A percentile compares a stretch with the other conserved stretches of the same genome.
These are phyloP conservation scores for Strigamia crassipes DNA, from an alignment of 2,888 invertebrate species.

Conservation along the genomic window DNA sequence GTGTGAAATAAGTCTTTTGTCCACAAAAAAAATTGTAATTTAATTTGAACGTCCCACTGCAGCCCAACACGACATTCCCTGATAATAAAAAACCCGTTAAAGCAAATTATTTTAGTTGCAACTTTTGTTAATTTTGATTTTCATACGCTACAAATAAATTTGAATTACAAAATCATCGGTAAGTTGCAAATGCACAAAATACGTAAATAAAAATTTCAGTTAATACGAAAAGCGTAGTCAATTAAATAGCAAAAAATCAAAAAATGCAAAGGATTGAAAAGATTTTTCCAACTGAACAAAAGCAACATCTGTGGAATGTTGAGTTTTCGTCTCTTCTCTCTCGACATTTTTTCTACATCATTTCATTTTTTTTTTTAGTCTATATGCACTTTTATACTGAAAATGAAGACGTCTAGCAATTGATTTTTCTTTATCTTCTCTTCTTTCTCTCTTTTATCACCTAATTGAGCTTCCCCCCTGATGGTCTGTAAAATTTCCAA, in stretches of 20 bases:
- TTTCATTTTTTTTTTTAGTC: neutral
- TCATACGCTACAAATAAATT: too few relatives aligned
- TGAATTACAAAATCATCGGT: too few relatives aligned
- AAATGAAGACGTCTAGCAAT: constrained; percentile 13
- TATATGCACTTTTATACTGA: constrained; percentile 8
- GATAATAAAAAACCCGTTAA: too few relatives aligned
- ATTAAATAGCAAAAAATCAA: neutral
- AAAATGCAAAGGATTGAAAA: neutral
- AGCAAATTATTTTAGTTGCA: too few relatives aligned
- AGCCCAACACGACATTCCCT: too few relatives aligned
- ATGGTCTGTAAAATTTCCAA: constrained; percentile 32
- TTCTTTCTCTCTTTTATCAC: constrained; percentile 23
- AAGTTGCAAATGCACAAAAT: neutral
- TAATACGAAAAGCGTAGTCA: neutral
- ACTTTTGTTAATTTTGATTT: too few relatives aligned
- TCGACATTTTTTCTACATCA: constrained; percentile 27
- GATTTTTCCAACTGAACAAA: constrained; percentile 11
- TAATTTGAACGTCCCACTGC: too few relatives aligned
- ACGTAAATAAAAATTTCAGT: neutral
- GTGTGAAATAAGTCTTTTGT: too few relatives aligned
- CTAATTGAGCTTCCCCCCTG: constrained; percentile 30
- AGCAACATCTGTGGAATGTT: constrained; percentile 30
- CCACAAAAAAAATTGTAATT: too few relatives aligned
- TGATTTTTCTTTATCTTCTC: neutral
- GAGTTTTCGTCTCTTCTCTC: neutral